These are phyloP conservation scores for Emydoidea blandingii DNA, from an alignment of 2,797 vertebrate genomes.

Conservation along the genomic window DNA sequence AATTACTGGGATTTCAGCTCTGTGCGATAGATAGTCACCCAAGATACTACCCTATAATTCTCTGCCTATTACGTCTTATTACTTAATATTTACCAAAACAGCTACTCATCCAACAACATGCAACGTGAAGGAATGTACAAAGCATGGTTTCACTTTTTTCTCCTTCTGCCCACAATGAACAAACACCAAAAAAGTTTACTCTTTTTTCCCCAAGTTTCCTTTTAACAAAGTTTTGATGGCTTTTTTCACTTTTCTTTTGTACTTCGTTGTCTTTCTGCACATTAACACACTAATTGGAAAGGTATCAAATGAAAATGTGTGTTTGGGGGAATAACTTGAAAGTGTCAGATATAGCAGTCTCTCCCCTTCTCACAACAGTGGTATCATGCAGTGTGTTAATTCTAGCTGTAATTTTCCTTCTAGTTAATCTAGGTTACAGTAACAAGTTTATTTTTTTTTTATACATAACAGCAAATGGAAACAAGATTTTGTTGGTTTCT, in stretches of 20 bases:
- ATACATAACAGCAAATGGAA: not conserved
- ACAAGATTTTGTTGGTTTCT: not conserved
- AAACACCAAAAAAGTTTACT: not conserved
- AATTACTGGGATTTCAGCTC: not conserved
- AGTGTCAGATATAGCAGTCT: not conserved
- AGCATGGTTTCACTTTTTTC: not conserved
- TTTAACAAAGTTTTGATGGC: not conserved
- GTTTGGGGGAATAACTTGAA: not conserved
- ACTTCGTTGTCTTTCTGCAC: not conserved
- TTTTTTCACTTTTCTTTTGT: not conserved
- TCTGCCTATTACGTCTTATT: not conserved
- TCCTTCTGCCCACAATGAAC: not conserved
- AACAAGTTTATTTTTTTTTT: not conserved
- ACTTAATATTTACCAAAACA: not conserved
- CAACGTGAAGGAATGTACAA: not conserved
- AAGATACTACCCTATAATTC: not conserved
- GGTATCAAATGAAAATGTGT: fast-evolving
- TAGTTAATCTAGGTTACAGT: not conserved
- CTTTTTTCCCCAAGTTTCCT: not conserved
- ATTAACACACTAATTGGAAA: not conserved
- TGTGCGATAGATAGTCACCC: not conserved
- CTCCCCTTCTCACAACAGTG: not conserved
- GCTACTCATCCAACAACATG: not conserved
- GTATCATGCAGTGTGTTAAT: not conserved
- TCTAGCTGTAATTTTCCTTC: not conserved